Evolutionary conservation across 2,888 invertebrate genomes (phyloP), one percentile per base, ranked within the genome.

Genomic region (Busseola fusca): DNA sequence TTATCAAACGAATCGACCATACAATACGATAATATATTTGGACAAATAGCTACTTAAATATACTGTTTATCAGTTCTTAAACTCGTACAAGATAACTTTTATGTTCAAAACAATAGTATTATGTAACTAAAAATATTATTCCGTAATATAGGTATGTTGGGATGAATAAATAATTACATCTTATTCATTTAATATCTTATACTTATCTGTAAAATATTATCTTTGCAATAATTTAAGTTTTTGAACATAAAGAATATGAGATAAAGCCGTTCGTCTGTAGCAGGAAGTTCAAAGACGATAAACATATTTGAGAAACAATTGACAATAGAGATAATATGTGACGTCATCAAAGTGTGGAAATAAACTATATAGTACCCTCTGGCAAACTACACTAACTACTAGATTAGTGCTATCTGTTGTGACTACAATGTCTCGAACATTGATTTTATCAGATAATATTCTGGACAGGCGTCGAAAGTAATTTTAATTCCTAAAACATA

Each of bases 11-110:
- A 89, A 88, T 88, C 84, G 82, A 85, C 86, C 88, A 88, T 87
- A 90, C 89, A 90, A 87, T 86, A 83, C 84, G 87, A 91, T 90
- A 89, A 89, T 89, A 87, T 90, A 79, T 83, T 91, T 87, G 91
- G 87, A 92, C 88, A 91, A 93, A 92, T 89, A 92, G 87, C 88
- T 87, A 88, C 88, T 86, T 86, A 89, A 89, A 88, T 88, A 87
- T 87, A 89, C 87, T 78, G 76, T 87, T 92, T 92, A 92, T 91
- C 92, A 87, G 82, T 84, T 82, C 84, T 88, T 87, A 86, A 89
- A 88, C 90, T 87, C 87, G 90, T 90, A 72, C 91, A 90, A 86
- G 90, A 91, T 91, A 90, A 91, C 82, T 85, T 76, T 79, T 83
- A 87, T 87, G 87, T 90, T 88, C 83, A 91, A 90, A 91, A 92